Percentiles rank a stretch among this genome's conserved stretches.
Conservation (phyloP, 2,888 invertebrate species). For the Diogma glabrata region DNA sequence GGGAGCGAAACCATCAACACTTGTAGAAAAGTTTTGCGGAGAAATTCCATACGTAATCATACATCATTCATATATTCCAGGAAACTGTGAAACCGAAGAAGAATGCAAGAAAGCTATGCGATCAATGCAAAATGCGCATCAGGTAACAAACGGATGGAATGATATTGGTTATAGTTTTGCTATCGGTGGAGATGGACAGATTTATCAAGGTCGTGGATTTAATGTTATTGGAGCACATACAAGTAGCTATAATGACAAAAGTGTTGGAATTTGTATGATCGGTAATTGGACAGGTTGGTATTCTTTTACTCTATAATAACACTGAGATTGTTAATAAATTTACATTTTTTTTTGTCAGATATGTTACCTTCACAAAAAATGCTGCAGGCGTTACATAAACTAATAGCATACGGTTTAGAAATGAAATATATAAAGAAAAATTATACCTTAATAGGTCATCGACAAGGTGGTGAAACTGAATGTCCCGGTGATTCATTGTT, state of each 20-base stretch:
- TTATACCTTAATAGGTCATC: slow-evolving; percentile 53
- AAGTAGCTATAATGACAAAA: slow-evolving; percentile 50
- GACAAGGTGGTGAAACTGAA: slow-evolving; percentile 49
- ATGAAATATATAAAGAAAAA: slow-evolving; percentile 44
- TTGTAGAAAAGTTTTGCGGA: slow-evolving; percentile 37
- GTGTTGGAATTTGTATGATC: slow-evolving; percentile 59
- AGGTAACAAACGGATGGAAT: slow-evolving; percentile 46
- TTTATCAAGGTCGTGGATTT: slow-evolving; percentile 63
- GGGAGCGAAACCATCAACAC: slow-evolving; percentile 43
- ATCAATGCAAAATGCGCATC: slow-evolving; percentile 54
- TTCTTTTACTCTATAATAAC: too few relatives aligned
- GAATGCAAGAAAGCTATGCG: slow-evolving; percentile 48
- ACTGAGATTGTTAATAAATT: too few relatives aligned
- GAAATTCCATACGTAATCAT: slow-evolving; percentile 58
- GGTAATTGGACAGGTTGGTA: slow-evolving; percentile 60
- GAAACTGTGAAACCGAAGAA: slow-evolving; percentile 42
- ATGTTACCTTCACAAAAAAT: slow-evolving; percentile 46
- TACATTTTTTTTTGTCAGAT: not conserved
- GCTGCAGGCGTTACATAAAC: slow-evolving; percentile 42
- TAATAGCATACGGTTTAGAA: slow-evolving; percentile 50
- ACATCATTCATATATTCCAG: slow-evolving; percentile 59
- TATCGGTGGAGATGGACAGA: slow-evolving; percentile 58
- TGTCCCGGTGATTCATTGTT: slow-evolving; percentile 55
- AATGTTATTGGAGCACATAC: slow-evolving; percentile 58
- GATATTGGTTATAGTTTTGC: slow-evolving; percentile 63